Evolutionary conservation across 92 coral and sea anemone genomes (phyloP), one percentile per base, ranked within the genome.

Genomic region (Paramuricea clavata): DNA sequence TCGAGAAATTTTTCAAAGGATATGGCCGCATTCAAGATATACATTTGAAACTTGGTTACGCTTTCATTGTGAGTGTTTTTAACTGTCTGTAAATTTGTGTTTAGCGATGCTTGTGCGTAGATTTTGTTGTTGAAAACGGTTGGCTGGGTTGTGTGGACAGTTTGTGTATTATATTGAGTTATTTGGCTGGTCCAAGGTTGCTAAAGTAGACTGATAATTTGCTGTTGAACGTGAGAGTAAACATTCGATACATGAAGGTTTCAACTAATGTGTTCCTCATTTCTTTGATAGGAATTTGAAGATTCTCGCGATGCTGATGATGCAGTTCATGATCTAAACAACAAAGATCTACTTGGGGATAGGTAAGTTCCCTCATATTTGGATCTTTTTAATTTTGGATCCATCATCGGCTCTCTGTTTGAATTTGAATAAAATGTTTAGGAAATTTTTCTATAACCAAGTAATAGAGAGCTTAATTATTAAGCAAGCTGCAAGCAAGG

Each of bases 231-330:
- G 9, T 5, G 52, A 2, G 3, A 9, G 52, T 47, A 47, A 47
- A 47, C 52, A 47, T 47, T 15, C 16, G 52, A 57, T 57, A n/a
- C n/a, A n/a, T n/a, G n/a, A n/a, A n/a, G n/a, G n/a, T n/a, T n/a
- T n/a, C n/a, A n/a, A n/a, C n/a, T n/a, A n/a, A n/a, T n/a, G n/a
- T n/a, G n/a, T 57, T n/a, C 30, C 39, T 31, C 34, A 19, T 0
- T 81, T 21, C 60, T 27, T 33, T 25, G n/a, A 17, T 69, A 96
- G 99, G 99, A 96, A 85, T 96, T 96, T 91, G 98, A 96, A 22
- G 97, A 94, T 75, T 93, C 91, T 65, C 94, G 93, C 39, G 99
- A 96, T 86, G 99, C 99, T 21, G 94, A 96, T 87, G 99, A 96
- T 74, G 99, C 99, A 12, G 99, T 96, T 50, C 93, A 92, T 60